These are phyloP conservation scores for Zosterops borbonicus DNA, from an alignment of 2,113 vertebrate species.

Conservation along the genomic window DNA sequence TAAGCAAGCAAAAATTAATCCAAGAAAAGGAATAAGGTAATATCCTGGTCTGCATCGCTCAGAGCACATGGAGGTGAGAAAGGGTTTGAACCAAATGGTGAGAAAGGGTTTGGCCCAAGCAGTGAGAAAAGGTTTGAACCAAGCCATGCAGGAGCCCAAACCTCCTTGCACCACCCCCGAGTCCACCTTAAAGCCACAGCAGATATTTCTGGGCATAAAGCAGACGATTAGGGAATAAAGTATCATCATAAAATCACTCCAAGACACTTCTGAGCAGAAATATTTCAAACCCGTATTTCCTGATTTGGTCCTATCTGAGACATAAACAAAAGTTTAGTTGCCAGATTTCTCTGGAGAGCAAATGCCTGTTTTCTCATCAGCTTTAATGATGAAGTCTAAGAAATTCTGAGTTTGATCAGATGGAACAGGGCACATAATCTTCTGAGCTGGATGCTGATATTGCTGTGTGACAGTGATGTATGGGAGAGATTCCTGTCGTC, in stretches of 20 bases:
- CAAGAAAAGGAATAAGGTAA: background rate
- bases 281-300: background rate
- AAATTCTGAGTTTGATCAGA: conserved; percentile 27
- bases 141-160: background rate
- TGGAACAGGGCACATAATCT: background rate
- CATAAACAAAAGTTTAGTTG: background rate
- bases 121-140: background rate
- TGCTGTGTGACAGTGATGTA: conserved; percentile 24
- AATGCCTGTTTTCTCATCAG: conserved; percentile 32
- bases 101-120: background rate
- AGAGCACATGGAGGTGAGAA: fast-evolving
- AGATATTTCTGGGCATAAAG: background rate
- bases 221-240: background rate
- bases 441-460: background rate
- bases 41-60: fast-evolving
- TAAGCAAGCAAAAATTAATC: background rate
- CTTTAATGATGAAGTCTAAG: conserved; percentile 22
- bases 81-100: background rate
- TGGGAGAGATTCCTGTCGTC: background rate
- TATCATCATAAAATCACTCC: background rate
- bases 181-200: too few relatives aligned
- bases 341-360: conserved; percentile 34
- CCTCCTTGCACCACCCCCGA: background rate
- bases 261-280: background rate
- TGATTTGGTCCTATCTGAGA: background rate